Evolutionary conservation across 2,113 vertebrate genomes (phyloP).

Genomic region (Chloropsis cyanopogon): DNA sequence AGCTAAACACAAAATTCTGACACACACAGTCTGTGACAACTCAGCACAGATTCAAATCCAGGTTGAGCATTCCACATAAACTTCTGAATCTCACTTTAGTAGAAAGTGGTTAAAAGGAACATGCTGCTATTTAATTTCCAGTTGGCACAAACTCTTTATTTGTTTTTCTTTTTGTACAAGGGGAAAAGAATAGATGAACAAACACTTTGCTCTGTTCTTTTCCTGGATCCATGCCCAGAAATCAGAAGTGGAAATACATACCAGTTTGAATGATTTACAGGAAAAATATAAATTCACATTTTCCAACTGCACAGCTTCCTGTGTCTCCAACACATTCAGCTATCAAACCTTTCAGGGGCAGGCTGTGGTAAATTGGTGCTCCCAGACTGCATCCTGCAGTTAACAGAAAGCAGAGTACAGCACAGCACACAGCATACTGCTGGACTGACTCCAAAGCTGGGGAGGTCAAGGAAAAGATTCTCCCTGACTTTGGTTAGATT

Average conservation of each 20-base stretch:
- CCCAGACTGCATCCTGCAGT: not conserved
- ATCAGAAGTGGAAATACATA: constrained; percentile 16
- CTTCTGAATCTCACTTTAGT: not conserved
- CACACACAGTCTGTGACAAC: not conserved
- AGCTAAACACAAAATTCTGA: not conserved
- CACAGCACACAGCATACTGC: not conserved
- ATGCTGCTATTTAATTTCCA: not conserved
- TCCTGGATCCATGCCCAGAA: not conserved
- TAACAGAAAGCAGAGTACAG: not conserved
- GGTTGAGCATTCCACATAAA: not conserved
- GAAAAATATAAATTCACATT: not conserved
- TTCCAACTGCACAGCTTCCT: not conserved
- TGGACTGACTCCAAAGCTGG: not conserved
- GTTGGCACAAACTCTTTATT: not conserved
- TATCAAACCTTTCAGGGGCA: not conserved
- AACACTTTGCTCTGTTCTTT: not conserved
- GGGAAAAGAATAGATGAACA: not conserved
- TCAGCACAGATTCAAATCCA: not conserved
- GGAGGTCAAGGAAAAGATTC: not conserved
- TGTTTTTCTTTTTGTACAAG: not conserved
- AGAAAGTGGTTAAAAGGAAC: not conserved
- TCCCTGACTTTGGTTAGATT: not conserved
- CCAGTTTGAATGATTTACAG: not conserved
- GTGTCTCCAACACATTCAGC: not conserved
- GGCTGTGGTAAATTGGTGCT: not conserved